Base-by-base conservation (phyloP, 1,140 invertebrate species). In the Olivierus martensii region DNA sequence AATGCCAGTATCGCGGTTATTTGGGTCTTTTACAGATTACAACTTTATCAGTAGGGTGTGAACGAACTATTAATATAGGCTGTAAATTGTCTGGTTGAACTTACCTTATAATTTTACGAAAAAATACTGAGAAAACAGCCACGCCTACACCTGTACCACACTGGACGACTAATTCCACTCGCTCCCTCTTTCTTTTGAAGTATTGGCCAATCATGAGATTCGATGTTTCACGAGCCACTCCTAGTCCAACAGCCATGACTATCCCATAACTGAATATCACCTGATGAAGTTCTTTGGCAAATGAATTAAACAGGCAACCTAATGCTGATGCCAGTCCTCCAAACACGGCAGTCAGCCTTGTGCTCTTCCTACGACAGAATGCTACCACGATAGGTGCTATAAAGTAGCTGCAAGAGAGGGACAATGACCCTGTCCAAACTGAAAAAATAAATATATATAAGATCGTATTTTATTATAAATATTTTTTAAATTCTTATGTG, bases 141-240 rank as follows among this genome's bases (percentile, higher is more conserved):
- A 90, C 82, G 22, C 88, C 88, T 6, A 88, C 67, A 1, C 88
- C 88, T 59, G 81, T 87, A 55, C 84, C 85, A 38, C 82, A 82
- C 14, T 88, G 80, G 47, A 89, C 82, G 62, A 88, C 81, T 63
- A 90, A 84, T 69, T 92, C 87, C 17, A 90, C 87, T 42, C 87
- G 75, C 68, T 90, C 86, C 51, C 87, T 70, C 61, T 79, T 75
- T 54, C 83, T 66, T 64, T 88, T 87, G 74, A 91, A 91, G 69
- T 90, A 92, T 63, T 90, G 85, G 3, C 86, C 87, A 46, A 91
- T 82, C 84, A 91, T 90, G 56, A 92, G 68, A 12, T 83, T 87
- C 7, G 86, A 85, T 59, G 86, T 87, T 68, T 89, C 80, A 63
- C 82, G 69, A 12, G 84, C 82, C 69, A 88, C 74, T 44, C 86